Evolutionary conservation across 2,888 invertebrate species (phyloP).

Genomic region (Saturnia pavonia): DNA sequence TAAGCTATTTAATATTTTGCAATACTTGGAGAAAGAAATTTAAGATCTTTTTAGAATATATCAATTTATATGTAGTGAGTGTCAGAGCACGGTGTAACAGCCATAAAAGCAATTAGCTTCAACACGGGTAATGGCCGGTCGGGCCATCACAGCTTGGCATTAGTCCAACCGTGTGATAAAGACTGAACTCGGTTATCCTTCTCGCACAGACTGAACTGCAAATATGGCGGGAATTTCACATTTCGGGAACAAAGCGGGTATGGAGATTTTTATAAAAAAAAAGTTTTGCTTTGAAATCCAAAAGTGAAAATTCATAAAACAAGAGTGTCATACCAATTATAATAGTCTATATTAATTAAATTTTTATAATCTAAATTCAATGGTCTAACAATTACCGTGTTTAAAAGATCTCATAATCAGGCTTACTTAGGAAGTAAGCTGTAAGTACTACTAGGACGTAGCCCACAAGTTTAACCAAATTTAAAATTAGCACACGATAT

Average conservation of each 20-base stretch:
- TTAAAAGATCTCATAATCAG: too few relatives aligned
- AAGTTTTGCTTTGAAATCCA: too few relatives aligned
- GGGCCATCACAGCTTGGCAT: slow-evolving; percentile 52
- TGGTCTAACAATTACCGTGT: too few relatives aligned
- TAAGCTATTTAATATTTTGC: neutral
- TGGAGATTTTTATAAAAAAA: slow-evolving; percentile 40
- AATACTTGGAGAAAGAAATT: neutral
- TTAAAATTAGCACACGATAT: too few relatives aligned
- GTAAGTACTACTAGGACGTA: too few relatives aligned
- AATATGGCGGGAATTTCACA: slow-evolving; percentile 49
- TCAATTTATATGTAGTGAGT: neutral
- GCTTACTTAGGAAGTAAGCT: too few relatives aligned
- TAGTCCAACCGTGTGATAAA: slow-evolving; percentile 38
- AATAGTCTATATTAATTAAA: too few relatives aligned
- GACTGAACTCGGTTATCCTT: slow-evolving; percentile 23
- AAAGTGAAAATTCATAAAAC: too few relatives aligned
- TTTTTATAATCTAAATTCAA: too few relatives aligned
- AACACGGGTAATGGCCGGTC: slow-evolving; percentile 60
- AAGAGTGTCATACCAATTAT: too few relatives aligned
- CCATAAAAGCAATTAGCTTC: slow-evolving; percentile 69
- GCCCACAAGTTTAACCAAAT: too few relatives aligned
- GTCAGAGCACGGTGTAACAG: slow-evolving; percentile 24
- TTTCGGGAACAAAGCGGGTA: slow-evolving; percentile 42
- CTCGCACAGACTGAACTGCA: slow-evolving; percentile 24
- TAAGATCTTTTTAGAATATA: neutral